phyloP scores from a whole-genome alignment of 2,888 invertebrate genomes.

The Dorcus parallelipipedus region DNA sequence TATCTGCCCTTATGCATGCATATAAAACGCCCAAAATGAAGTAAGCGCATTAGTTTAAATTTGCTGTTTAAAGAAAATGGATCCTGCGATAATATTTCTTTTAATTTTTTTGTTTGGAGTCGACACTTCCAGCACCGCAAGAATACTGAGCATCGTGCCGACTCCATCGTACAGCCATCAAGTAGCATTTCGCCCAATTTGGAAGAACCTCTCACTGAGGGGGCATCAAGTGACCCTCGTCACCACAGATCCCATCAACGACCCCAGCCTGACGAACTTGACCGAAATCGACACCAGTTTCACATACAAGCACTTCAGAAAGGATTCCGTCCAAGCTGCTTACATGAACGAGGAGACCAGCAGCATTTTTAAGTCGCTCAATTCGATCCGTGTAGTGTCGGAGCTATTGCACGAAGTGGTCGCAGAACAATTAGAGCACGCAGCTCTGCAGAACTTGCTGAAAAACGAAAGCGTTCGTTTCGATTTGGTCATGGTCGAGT shows the following conservation, averaged over 20 bases:
- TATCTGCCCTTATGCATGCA: too few species aligned
- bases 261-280: slow-evolving; percentile 40
- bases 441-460: slow-evolving; percentile 35
- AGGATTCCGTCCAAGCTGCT: neutral
- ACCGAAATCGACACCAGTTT: slow-evolving; percentile 44
- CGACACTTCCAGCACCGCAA: slow-evolving; percentile 26
- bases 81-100: too few species aligned
- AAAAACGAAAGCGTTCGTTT: slow-evolving; percentile 47
- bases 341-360: neutral
- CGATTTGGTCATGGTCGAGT: slow-evolving; percentile 57
- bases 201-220: slow-evolving; percentile 45
- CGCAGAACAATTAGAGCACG: slow-evolving; percentile 20
- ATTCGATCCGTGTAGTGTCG: neutral
- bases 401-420: neutral
- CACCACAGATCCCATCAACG: slow-evolving; percentile 47
- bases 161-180: slow-evolving; percentile 52
- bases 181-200: slow-evolving; percentile 47
- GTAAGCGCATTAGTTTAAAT: too few species aligned
- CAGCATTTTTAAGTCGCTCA: neutral
- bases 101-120: too few species aligned
- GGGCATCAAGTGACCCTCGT: slow-evolving; percentile 52
- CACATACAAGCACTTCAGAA: slow-evolving; percentile 32
- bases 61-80: too few species aligned
- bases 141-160: slow-evolving; percentile 47
- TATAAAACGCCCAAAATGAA: too few species aligned